These are phyloP conservation scores for Acanthis flammea DNA, from an alignment of 2,797 vertebrate genomes.

Conservation along the genomic window DNA sequence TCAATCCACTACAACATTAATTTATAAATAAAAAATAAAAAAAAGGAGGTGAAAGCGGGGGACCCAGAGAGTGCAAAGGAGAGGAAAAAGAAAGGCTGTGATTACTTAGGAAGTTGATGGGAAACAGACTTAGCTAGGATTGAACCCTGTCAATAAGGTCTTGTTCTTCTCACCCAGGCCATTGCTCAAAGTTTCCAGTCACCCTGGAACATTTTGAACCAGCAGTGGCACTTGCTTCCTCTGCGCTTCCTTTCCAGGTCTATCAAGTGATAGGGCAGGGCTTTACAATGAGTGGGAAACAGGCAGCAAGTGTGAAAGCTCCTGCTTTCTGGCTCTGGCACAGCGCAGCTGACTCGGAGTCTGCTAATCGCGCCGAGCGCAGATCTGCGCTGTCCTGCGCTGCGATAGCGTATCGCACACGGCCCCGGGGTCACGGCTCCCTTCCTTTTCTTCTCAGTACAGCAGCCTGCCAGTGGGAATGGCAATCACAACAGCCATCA, in stretches of 20 bases:
- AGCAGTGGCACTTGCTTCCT: constrained; percentile 84
- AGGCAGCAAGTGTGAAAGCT: constrained; percentile 58
- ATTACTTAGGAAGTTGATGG: constrained; percentile 71
- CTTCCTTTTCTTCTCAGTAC: background rate
- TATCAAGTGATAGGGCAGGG: constrained; percentile 77
- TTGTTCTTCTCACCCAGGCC: constrained; percentile 84
- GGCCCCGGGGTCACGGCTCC: background rate
- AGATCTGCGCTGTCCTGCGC: background rate
- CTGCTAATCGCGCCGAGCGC: background rate
- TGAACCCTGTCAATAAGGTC: constrained; percentile 85
- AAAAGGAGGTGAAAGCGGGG: constrained; percentile 4
- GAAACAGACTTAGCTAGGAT: constrained; percentile 75
- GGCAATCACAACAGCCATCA: background rate
- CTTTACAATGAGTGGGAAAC: constrained; percentile 77
- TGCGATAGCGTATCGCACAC: constrained; percentile 33
- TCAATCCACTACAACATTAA: background rate
- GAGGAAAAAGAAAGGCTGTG: constrained; percentile 14
- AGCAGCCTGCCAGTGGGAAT: background rate
- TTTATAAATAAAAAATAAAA: background rate
- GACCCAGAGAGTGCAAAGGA: background rate
- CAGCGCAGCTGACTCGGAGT: constrained; percentile 55
- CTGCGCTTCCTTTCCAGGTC: constrained; percentile 79
- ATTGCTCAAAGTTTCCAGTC: constrained; percentile 88
- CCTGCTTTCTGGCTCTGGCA: constrained; percentile 63
- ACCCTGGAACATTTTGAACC: constrained; percentile 88